Conservation (phyloP, 2,797 vertebrate genomes). For the Sternarchorhynchus goeldii region DNA sequence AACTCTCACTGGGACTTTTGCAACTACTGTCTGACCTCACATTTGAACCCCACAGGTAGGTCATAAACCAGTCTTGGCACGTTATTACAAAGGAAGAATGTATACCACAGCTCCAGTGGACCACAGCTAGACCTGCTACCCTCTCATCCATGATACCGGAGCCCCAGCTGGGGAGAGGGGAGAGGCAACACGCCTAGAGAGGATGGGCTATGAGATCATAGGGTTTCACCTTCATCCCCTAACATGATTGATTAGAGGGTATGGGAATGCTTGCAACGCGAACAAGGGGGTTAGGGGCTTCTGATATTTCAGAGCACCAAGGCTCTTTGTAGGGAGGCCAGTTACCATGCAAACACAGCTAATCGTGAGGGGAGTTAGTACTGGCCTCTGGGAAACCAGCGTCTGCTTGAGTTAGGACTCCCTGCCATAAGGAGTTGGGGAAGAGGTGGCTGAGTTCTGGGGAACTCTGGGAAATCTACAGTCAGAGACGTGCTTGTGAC, state of each 20-base stretch:
- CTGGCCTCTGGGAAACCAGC: constrained; percentile 19
- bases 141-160: constrained; percentile 44
- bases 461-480: too few species aligned
- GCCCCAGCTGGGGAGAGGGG: constrained; percentile 37
- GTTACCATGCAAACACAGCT: constrained; percentile 38
- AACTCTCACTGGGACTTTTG: neutral
- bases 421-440: neutral
- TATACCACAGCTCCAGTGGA: neutral
- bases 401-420: constrained; percentile 8
- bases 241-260: constrained; percentile 53
- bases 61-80: constrained; percentile 11
- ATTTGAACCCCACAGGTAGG: constrained; percentile 2
- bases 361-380: constrained; percentile 43
- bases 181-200: constrained; percentile 52
- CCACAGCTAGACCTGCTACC: constrained; percentile 23
- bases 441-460: too few species aligned
- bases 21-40: neutral
- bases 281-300: constrained; percentile 32
- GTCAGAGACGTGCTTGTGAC: too few species aligned
- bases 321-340: constrained; percentile 34
- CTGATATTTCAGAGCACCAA: constrained; percentile 46
- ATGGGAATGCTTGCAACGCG: constrained; percentile 46
- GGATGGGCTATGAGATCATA: constrained; percentile 56
- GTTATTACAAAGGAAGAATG: constrained; percentile 17
- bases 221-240: constrained; percentile 52